phyloP scores from a whole-genome alignment of 2,113 vertebrate species.

The Chascanopsetta lugubris region DNA sequence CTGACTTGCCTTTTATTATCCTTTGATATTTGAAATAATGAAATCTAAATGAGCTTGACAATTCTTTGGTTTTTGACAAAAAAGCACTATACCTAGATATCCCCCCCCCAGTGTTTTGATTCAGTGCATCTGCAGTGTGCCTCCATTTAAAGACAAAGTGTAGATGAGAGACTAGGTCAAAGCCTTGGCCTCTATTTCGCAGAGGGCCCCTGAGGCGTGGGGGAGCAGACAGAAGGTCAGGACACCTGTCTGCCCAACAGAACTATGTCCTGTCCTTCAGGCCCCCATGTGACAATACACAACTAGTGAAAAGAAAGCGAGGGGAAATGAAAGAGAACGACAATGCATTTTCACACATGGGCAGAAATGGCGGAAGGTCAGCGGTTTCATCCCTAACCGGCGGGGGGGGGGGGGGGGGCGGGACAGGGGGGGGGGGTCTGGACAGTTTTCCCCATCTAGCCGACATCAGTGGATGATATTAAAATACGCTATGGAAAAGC shows the following conservation, averaged over 20 bases:
- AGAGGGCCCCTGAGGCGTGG: constrained; percentile 58
- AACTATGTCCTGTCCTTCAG: constrained; percentile 68
- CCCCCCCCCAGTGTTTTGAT: constrained; percentile 32
- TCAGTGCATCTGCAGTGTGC: constrained; percentile 55
- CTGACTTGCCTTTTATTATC: neutral
- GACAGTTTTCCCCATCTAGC: neutral
- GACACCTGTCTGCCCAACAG: constrained; percentile 67
- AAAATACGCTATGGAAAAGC: neutral
- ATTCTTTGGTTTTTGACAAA: constrained; percentile 3
- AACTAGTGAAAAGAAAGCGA: constrained; percentile 1
- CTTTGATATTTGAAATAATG: neutral
- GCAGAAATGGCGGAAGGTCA: constrained; percentile 30
- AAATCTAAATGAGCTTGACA: neutral
- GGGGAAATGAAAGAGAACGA: neutral
- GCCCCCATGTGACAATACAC: constrained; percentile 35
- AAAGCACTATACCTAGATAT: neutral
- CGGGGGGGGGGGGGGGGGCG: neutral
- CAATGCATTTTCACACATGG: constrained; percentile 15
- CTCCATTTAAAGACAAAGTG: constrained; percentile 64
- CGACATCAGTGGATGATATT: neutral
- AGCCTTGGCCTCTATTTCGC: constrained; percentile 72
- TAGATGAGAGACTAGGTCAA: constrained; percentile 69
- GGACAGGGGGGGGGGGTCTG: neutral
- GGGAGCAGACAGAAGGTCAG: constrained; percentile 71
- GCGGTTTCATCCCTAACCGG: constrained; percentile 25